Evolutionary conservation across 2,888 invertebrate genomes (phyloP), one percentile per base, ranked within the genome.

Genomic region (Eupithecia pulchellata): DNA sequence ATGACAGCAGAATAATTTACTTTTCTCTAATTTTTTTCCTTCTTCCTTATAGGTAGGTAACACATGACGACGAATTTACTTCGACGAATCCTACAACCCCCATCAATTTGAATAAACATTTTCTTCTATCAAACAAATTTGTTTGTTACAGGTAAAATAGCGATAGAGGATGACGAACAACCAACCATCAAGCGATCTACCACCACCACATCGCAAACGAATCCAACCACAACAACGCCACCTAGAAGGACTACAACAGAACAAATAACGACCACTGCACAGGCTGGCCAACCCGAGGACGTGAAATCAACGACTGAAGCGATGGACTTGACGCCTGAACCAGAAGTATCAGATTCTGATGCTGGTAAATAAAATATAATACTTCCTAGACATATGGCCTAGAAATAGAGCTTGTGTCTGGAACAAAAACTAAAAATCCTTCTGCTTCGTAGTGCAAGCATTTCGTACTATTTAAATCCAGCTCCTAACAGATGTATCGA

Each of bases 121-220:
- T n/a, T n/a, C n/a, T n/a, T 30, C 4, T 30, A n/a, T n/a, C 42
- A 9, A 8, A n/a, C 8, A 42, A 9, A 6, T n/a, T 0, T n/a
- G 1, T 42, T 42, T 5, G 9, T 47, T 20, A 9, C 85, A 93
- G 93, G 92, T 83, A 93, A 92, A 89, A 73, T 90, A 60, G 58
- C 58, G 30, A 30, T 32, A 72, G 81, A 77, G 17, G 93, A 92
- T 64, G 92, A 92, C 8, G 90, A 91, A 25, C 57, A 78, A 3
- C 72, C 78, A 60, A 71, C 81, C 30, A 74, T 79, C 9, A 78
- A 77, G 20, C 74, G 78, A 30, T 74, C 81, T 0, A 47, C 42
- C 1, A 80, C 78, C 0, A 27, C 67, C 61, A 55, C 74, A 6
- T 30, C 8, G 30, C 25, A 14, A 3, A 27, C 57, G 0, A 11